Evolutionary conservation across 2,888 invertebrate genomes (phyloP), one percentile per base, ranked within the genome.

Genomic region (Suillia variegata): DNA sequence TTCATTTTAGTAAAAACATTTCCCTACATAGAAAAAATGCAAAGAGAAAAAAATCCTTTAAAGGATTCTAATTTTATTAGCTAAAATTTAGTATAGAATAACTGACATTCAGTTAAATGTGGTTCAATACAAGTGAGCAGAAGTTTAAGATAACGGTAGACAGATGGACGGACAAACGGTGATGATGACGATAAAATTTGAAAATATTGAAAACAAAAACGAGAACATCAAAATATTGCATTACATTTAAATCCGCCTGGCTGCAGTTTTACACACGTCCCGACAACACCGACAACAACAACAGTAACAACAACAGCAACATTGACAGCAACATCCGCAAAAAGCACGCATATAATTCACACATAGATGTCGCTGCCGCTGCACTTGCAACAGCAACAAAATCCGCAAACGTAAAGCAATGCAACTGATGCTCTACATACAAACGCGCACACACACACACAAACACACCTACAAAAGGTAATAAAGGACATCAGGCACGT

Each of bases 201-300:
- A 38, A 38, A 38, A 38, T 38, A n/a, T n/a, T n/a, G 10, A 6
- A 38, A 38, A 38, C 38, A 38, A 38, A 38, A 38, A n/a, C 38
- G n/a, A 38, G n/a, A 38, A n/a, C 38, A 38, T 38, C 38, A 38
- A 38, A 38, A 38, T 38, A 38, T 38, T 38, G 38, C 15, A 38
- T 45, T 45, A 45, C 45, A 18, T 45, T 45, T 45, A 45, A 45
- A 45, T 45, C 45, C 20, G 10, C 5, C 18, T 20, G 20, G 13
- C 18, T n/a, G n/a, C 45, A 45, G 13, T 18, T 18, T 18, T 17
- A 45, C 45, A 18, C 38, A 38, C n/a, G 38, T n/a, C 5, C 13
- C n/a, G 13, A n/a, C 38, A 38, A n/a, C 38, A n/a, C n/a, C n/a
- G n/a, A n/a, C n/a, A n/a, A n/a, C n/a, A n/a, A n/a, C n/a, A n/a